A percentile compares a stretch with the other conserved stretches of the same genome.
Conservation (phyloP, 2,888 invertebrate genomes). For the Troilus luridus region DNA sequence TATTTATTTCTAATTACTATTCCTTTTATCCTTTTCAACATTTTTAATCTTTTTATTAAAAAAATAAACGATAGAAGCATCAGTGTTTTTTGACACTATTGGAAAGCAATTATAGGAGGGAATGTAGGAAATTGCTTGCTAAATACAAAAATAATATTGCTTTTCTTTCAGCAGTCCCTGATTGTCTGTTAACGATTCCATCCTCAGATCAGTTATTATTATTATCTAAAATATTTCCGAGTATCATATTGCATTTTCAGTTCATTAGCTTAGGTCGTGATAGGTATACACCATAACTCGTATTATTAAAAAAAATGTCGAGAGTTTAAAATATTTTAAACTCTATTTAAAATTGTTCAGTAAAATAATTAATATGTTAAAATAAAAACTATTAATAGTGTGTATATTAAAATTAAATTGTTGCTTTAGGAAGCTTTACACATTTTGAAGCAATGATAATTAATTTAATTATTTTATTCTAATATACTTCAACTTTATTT, state of each 20-base stretch:
- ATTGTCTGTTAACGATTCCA: background rate
- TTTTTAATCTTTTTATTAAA: background rate
- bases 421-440: too few species aligned
- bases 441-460: too few species aligned
- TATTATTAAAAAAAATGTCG: too few species aligned
- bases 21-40: background rate
- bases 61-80: background rate
- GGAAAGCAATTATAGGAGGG: background rate
- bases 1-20: background rate
- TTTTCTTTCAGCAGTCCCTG: background rate
- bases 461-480: too few species aligned
- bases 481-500: background rate
- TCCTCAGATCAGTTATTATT: background rate
- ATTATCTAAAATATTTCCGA: background rate
- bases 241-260: too few species aligned
- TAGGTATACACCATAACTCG: too few species aligned
- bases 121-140: background rate
- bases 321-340: too few species aligned
- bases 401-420: too few species aligned
- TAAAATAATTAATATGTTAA: too few species aligned
- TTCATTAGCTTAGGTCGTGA: too few species aligned
- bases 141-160: background rate
- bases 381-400: too few species aligned
- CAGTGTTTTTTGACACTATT: background rate
- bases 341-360: too few species aligned